phyloP scores from a whole-genome alignment of 1,140 invertebrate species.

The Amphibalanus amphitrite region DNA sequence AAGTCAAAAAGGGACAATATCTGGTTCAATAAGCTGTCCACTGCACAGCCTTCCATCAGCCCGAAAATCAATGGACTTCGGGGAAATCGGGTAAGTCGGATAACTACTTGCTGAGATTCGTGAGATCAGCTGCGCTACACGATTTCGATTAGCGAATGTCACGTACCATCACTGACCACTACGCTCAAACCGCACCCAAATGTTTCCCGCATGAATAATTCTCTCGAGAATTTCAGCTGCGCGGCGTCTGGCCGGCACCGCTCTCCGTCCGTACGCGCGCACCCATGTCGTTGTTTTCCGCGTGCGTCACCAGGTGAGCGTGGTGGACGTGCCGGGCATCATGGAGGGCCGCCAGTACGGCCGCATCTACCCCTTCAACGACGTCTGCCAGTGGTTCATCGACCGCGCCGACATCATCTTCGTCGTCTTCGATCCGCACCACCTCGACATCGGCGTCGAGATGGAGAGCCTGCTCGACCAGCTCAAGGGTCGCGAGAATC shows the following conservation, averaged over 20 bases:
- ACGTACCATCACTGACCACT: no score
- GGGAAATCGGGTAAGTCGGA: no score
- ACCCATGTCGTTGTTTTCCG: not conserved
- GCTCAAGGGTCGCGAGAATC: conserved; percentile 77
- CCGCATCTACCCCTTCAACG: conserved; percentile 80
- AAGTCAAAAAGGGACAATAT: no score
- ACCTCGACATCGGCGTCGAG: conserved; percentile 84
- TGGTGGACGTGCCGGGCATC: conserved; percentile 90
- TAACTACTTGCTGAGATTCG: no score
- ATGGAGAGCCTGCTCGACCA: conserved; percentile 84
- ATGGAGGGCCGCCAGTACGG: conserved; percentile 84
- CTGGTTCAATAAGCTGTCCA: no score
- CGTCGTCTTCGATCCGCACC: conserved; percentile 83
- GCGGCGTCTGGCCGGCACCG: conserved; percentile 5
- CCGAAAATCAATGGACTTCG: no score
- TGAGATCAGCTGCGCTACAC: no score
- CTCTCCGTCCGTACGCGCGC: not conserved
- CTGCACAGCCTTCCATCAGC: no score
- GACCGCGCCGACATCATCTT: conserved; percentile 89
- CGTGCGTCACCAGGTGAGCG: conserved; percentile 50
- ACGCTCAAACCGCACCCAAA: no score
- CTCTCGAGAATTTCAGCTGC: not conserved
- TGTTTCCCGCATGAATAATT: no score
- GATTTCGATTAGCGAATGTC: no score
- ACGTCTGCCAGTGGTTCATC: conserved; percentile 92